Base-by-base conservation (phyloP, 2,113 vertebrate species). In the Chlorocebus sabaeus region DNA sequence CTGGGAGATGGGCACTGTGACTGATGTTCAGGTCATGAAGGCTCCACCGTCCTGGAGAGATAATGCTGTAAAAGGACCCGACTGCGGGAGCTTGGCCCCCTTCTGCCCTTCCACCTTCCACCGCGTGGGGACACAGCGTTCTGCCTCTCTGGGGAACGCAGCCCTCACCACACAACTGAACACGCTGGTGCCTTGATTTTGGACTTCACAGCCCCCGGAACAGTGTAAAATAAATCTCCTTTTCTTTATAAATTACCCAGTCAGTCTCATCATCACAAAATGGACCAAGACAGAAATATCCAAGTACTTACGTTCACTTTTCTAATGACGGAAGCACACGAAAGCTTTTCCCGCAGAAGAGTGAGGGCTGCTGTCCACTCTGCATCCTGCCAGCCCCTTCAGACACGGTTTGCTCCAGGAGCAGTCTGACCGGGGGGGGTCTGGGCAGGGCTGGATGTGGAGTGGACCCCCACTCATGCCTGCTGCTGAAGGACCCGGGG, bases 281-380 rank as follows among this genome's bases (percentile, higher is more conserved):
- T 13, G 6, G 52, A 23, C 27, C 10, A 23, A 48, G 43, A 48
- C 43, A 25, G 14, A 40, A 3, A 87, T 12, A 23, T 27, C 2
- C 0, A 43, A 1, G 6, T 0, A 10, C 9, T 7, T 3, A 23
- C 8, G 0, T 2, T 22, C 30, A 4, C 4, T 10, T 68, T 32
- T 50, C 48, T 8, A 18, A 35, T 8, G 1, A 9, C 0, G 0
- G 20, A 27, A 22, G 7, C 7, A 30, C 8, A 0, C 1, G 3
- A 10, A n/a, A 6, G 50, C 4, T 25, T 76, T 48, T 3, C n/a
- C n/a, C n/a, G 1, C 17, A 0, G 1, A 22, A 23, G 18, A 18
- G 13, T 0, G 61, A 22, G 7, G 35, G 11, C 17, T 17, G 20
- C 11, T 7, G 23, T 27, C 55, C 17, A 0, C 16, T 12, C 35